Base-by-base conservation (phyloP, 2,113 vertebrate species). In the Ellobius talpinus region DNA sequence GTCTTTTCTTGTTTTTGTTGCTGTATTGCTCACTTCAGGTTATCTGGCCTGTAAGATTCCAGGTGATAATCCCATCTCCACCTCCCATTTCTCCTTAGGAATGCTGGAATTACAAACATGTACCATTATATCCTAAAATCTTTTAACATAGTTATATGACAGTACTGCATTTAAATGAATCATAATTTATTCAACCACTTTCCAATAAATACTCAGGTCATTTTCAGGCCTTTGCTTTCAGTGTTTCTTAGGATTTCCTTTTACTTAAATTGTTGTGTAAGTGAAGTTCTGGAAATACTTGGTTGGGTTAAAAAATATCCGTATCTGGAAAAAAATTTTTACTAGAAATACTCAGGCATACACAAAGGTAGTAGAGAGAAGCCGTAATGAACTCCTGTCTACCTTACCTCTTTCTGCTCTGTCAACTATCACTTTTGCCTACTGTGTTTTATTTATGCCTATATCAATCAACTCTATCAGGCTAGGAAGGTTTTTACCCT, bases 271-370 rank as follows among this genome's bases (percentile, higher is more conserved):
- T 87, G 45, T 77, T 36, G 31, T 78, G 0, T 72, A 81, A 23
- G n/a, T 55, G 66, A 66, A 93, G 89, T 89, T 89, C 33, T 93
- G 73, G 50, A 88, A 81, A 79, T 72, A 65, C 29, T 13, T 47
- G 42, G 13, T 5, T 65, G 58, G 33, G 72, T 90, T 96, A 86
- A 89, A 92, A 52, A 24, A 4, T 88, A 39, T 70, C 17, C 11
- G 78, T 33, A 82, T 61, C 61, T 77, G 21, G 47, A 85, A 95
- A 74, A 94, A 68, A 8, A 10, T 14, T 52, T 47, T 66, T 26
- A 63, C 33, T 72, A 74, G 55, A 66, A 96, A 89, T 90, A 92
- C 52, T 86, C 31, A 96, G 70, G 66, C 14, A 26, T 63, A 29
- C 39, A 39, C 8, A 42, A 90, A 85, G 61, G 6, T 12, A 50